Percentiles rank a stretch among this genome's conserved stretches.
Evolutionary conservation across 2,888 invertebrate genomes (phyloP).

Genomic region (Thysanoteuthis rhombus): DNA sequence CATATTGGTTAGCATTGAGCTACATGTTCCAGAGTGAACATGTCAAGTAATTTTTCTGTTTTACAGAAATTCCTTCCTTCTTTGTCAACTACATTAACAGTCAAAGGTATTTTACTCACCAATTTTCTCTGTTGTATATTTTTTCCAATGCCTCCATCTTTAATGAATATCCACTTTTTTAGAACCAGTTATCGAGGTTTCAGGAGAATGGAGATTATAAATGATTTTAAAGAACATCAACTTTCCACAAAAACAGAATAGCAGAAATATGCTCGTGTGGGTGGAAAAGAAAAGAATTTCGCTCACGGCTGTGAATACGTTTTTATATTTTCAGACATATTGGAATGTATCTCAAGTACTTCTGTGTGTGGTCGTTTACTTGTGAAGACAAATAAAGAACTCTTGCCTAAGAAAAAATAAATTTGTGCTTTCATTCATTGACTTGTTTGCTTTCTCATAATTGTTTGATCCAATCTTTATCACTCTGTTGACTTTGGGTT

Average conservation of each 20-base stretch:
- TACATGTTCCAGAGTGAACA: too few species aligned
- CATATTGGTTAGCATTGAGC: too few species aligned
- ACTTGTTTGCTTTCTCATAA: neutral
- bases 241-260: neutral
- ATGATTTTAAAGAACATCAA: neutral
- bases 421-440: neutral
- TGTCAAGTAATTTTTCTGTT: too few species aligned
- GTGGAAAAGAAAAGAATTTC: neutral
- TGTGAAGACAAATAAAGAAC: neutral
- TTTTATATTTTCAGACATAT: neutral
- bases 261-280: neutral
- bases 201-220: neutral
- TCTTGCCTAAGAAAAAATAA: neutral
- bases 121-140: neutral
- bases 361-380: neutral
- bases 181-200: neutral
- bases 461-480: neutral
- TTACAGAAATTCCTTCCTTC: neutral
- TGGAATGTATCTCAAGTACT: neutral
- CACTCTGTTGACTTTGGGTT: neutral
- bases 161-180: neutral
- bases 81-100: neutral
- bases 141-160: neutral
- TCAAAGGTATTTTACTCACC: neutral
- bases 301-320: neutral